Percentiles rank a stretch among this genome's conserved stretches.
Evolutionary conservation across 2,888 invertebrate species (phyloP).

Genomic region (Osmoderma eremita): DNA sequence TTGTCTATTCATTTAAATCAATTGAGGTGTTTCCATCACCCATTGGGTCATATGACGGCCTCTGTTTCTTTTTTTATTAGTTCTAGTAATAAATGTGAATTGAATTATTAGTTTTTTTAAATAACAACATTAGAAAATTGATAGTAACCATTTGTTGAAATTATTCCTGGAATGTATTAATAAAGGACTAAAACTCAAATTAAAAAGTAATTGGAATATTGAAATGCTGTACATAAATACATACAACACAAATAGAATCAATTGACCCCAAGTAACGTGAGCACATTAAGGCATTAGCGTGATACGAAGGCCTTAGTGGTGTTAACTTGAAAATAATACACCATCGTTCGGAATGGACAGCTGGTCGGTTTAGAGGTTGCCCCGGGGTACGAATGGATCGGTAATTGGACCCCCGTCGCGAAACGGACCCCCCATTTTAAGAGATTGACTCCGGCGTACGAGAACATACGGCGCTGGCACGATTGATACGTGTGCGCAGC

Average conservation of each 20-base stretch:
- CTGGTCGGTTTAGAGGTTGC: constrained; percentile 40
- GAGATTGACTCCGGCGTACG: constrained; percentile 34
- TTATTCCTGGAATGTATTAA: no score
- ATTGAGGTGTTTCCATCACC: no score
- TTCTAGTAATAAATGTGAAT: no score
- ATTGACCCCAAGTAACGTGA: constrained; percentile 41
- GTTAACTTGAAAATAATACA: constrained; percentile 58
- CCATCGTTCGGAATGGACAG: constrained; percentile 52
- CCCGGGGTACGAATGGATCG: constrained; percentile 59
- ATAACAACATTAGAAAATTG: no score
- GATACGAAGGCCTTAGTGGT: constrained; percentile 41
- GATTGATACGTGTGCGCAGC: constrained; percentile 13
- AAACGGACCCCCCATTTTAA: constrained; percentile 52
- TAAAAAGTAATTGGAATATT: background rate
- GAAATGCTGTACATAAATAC: background rate
- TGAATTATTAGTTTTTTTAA: no score
- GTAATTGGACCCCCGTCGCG: constrained; percentile 63
- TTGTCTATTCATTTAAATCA: no score
- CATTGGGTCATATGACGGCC: no score
- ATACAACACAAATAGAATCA: constrained; percentile 8
- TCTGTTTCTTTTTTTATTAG: no score
- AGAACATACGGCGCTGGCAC: constrained; percentile 9
- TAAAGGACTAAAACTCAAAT: no score
- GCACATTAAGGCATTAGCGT: constrained; percentile 29
- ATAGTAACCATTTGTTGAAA: no score